Conservation (phyloP, 2,797 vertebrate species). For the Amblyopsis hoosieri region DNA sequence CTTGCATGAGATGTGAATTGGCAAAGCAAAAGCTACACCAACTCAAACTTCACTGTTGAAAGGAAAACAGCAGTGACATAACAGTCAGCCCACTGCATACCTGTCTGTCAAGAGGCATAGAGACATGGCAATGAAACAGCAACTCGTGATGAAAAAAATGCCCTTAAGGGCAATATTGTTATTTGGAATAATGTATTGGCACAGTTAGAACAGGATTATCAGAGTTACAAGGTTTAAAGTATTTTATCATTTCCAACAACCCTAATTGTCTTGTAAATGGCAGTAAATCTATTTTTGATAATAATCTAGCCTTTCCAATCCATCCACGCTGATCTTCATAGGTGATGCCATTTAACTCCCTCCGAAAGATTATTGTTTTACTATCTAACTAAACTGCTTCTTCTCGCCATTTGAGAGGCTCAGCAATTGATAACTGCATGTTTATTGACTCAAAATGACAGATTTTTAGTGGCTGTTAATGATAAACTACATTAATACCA, state of each 20-base stretch:
- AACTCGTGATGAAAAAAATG: slow-evolving; percentile 37
- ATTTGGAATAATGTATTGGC: slow-evolving; percentile 15
- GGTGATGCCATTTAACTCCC: slow-evolving; percentile 52
- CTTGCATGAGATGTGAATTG: slow-evolving; percentile 53
- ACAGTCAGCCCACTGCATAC: slow-evolving; percentile 33
- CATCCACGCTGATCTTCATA: slow-evolving; percentile 45
- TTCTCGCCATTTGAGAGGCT: slow-evolving; percentile 27
- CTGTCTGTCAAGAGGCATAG: slow-evolving; percentile 61
- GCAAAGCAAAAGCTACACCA: slow-evolving; percentile 45
- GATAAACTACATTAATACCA: slow-evolving; percentile 37
- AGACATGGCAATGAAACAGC: slow-evolving; percentile 43
- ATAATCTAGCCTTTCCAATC: slow-evolving; percentile 36
- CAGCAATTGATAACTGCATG: slow-evolving; percentile 48
- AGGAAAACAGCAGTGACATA: slow-evolving; percentile 37
- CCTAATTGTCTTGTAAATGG: slow-evolving; percentile 40
- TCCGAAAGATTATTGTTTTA: slow-evolving; percentile 40
- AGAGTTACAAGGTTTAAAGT: too few relatives aligned
- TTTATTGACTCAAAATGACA: slow-evolving; percentile 55
- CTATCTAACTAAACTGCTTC: slow-evolving; percentile 51
- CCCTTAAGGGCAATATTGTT: slow-evolving; percentile 55
- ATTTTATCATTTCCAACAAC: background rate
- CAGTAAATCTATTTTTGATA: slow-evolving; percentile 17
- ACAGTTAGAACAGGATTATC: too few relatives aligned
- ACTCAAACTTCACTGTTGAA: slow-evolving; percentile 23
- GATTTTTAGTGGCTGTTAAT: slow-evolving; percentile 46